A percentile compares a stretch with the other conserved stretches of the same genome.
These are phyloP conservation scores for Halcyon senegalensis DNA, from an alignment of 2,113 vertebrate species.

Conservation along the genomic window DNA sequence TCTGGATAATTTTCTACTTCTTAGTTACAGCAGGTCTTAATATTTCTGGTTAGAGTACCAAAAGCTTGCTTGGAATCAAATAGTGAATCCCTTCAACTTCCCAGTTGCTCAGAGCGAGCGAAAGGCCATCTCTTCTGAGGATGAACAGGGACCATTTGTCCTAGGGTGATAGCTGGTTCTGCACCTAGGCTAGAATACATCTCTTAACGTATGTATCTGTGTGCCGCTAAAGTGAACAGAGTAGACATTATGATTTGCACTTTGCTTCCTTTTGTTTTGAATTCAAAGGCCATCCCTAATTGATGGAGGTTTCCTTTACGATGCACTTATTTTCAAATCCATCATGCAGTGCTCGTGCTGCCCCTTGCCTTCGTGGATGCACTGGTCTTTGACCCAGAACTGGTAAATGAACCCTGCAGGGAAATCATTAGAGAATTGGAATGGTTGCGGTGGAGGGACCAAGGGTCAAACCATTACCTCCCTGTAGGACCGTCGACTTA, in stretches of 20 bases:
- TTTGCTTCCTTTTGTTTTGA: slow-evolving; percentile 62
- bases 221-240: neutral
- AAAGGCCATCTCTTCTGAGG: neutral
- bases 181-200: neutral
- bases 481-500: slow-evolving; percentile 44
- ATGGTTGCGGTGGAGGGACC: slow-evolving; percentile 20
- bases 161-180: neutral
- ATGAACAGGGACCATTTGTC: neutral
- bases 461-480: slow-evolving; percentile 72
- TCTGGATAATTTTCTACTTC: neutral
- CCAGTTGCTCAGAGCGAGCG: neutral
- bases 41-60: neutral
- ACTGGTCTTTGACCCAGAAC: slow-evolving; percentile 73
- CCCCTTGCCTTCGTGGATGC: slow-evolving; percentile 44
- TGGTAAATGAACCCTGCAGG: slow-evolving; percentile 75
- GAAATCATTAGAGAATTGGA: slow-evolving; percentile 73
- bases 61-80: neutral
- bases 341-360: slow-evolving; percentile 33
- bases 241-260: slow-evolving; percentile 4
- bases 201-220: neutral
- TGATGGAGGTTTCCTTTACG: slow-evolving; percentile 64
- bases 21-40: neutral
- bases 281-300: slow-evolving; percentile 58
- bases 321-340: slow-evolving; percentile 61
- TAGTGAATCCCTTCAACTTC: neutral